phyloP scores from a whole-genome alignment of 2,113 vertebrate species.

The Zapornia atra region DNA sequence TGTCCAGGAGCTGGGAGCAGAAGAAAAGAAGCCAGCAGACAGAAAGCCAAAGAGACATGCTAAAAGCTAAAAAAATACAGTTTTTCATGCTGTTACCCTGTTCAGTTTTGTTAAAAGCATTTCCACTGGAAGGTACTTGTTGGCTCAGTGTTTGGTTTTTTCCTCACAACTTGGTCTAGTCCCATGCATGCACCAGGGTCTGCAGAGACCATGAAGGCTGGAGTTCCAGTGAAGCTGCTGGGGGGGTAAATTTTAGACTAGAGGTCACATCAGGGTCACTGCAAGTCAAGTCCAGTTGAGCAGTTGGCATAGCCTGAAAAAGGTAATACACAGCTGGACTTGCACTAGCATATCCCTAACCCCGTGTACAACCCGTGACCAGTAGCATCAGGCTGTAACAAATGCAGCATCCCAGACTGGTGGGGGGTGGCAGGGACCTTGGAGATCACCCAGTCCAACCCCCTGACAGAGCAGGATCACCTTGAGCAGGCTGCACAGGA shows the following conservation, averaged over 20 bases:
- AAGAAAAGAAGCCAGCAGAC: slow-evolving; percentile 88
- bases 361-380: neutral
- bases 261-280: neutral
- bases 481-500: no score
- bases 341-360: neutral
- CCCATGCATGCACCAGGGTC: neutral
- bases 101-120: slow-evolving; percentile 5
- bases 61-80: slow-evolving; percentile 77
- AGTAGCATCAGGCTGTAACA: neutral
- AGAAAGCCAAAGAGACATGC: slow-evolving; percentile 91
- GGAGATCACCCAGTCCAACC: no score
- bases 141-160: neutral
- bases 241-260: neutral
- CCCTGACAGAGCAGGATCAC: no score
- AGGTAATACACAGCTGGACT: neutral
- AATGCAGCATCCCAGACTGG: neutral
- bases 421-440: no score
- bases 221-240: neutral
- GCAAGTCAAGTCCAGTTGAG: neutral
- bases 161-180: neutral
- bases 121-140: neutral
- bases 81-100: neutral
- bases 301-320: neutral
- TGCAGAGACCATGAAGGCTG: neutral
- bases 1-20: slow-evolving; percentile 78